Conservation (phyloP, 2,113 vertebrate species). For the Lepus americanus region DNA sequence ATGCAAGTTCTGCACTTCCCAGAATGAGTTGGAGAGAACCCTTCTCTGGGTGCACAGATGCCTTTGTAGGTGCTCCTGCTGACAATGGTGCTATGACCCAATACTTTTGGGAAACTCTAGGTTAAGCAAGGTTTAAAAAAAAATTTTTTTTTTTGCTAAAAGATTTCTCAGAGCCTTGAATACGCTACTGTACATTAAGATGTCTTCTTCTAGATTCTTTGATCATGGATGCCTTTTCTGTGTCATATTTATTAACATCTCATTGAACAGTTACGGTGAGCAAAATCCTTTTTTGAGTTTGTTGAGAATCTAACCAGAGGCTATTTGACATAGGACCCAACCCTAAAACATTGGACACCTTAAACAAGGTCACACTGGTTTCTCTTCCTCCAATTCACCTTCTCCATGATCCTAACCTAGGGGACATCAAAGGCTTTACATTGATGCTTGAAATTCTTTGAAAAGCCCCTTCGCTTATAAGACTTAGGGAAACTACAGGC, state of each 20-base stretch:
- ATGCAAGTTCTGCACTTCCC: neutral
- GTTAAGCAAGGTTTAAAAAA: neutral
- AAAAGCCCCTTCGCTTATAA: neutral
- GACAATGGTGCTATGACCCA: neutral
- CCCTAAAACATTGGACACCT: neutral
- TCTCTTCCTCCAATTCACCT: neutral
- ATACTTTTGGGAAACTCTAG: neutral
- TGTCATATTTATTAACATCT: constrained; percentile 2
- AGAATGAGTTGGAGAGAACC: neutral
- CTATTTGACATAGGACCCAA: neutral
- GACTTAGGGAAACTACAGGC: neutral
- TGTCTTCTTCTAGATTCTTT: neutral
- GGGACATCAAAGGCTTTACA: neutral
- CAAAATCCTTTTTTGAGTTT: neutral
- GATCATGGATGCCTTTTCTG: neutral
- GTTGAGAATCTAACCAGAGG: neutral
- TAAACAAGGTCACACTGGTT: neutral
- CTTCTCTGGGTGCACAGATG: neutral
- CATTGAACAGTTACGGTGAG: neutral
- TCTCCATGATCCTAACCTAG: neutral
- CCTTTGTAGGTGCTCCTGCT: neutral
- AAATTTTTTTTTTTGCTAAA: neutral
- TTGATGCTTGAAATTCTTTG: neutral
- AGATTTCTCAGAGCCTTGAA: constrained; percentile 9
- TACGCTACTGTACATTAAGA: neutral